Conservation (phyloP, 2,797 vertebrate species). For the Paratrypauchen microcephalus region DNA sequence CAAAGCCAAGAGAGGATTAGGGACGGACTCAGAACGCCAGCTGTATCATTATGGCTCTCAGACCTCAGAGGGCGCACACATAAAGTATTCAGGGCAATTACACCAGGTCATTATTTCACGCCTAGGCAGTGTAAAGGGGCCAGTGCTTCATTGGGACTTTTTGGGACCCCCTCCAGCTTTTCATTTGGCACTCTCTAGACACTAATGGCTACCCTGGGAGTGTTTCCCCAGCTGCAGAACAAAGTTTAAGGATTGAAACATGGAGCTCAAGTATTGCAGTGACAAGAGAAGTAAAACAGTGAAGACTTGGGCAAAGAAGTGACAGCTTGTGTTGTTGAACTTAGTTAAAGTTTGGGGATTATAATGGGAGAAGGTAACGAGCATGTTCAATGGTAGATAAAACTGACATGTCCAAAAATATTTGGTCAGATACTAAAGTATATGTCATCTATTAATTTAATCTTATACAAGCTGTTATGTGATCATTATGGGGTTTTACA, state of each 20-base stretch:
- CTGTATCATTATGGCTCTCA: slow-evolving; percentile 54
- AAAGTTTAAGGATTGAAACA: slow-evolving; percentile 50
- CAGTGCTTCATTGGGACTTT: slow-evolving; percentile 59
- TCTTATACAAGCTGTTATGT: too few species aligned
- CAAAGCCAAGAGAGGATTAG: slow-evolving; percentile 29
- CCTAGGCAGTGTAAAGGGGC: slow-evolving; percentile 52
- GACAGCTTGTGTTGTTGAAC: background rate
- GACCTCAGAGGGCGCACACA: slow-evolving; percentile 34
- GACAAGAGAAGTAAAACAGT: slow-evolving; percentile 16
- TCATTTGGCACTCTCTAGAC: slow-evolving; percentile 57
- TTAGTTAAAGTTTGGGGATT: background rate
- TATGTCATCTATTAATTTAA: too few species aligned
- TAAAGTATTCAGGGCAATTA: slow-evolving; percentile 59
- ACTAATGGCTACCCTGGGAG: slow-evolving; percentile 56
- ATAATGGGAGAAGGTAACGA: background rate
- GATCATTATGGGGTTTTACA: too few species aligned
- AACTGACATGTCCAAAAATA: too few species aligned
- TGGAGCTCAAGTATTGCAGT: slow-evolving; percentile 29
- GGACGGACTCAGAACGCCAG: slow-evolving; percentile 34
- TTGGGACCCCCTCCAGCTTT: slow-evolving; percentile 60
- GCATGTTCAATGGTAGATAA: too few species aligned
- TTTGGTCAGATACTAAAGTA: too few species aligned
- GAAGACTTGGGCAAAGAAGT: slow-evolving; percentile 11
- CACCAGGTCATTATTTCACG: slow-evolving; percentile 61
- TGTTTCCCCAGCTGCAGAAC: slow-evolving; percentile 48